phyloP scores from a whole-genome alignment of 1,140 invertebrate genomes.

The Acromyrmex heyeri region DNA sequence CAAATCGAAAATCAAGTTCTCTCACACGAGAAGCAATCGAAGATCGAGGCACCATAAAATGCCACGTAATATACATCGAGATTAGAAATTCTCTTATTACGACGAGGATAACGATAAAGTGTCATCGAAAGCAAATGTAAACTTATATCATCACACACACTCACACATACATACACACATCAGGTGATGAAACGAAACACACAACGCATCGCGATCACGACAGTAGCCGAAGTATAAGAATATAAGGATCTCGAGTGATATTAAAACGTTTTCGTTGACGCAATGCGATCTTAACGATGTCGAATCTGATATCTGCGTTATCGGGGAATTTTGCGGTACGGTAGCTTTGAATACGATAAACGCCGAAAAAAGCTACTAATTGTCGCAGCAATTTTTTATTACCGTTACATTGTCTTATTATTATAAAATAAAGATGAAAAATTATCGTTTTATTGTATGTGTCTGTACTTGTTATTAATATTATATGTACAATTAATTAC shows the following conservation, averaged over 20 bases:
- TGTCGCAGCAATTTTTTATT: conserved; percentile 14
- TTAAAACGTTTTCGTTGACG: conserved; percentile 37
- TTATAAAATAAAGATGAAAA: not conserved
- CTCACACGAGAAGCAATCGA: not conserved
- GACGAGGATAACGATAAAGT: not conserved
- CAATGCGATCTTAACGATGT: conserved; percentile 36
- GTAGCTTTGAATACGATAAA: conserved; percentile 40
- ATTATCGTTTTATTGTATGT: conserved; percentile 7
- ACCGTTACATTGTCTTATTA: not conserved
- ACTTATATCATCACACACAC: not conserved
- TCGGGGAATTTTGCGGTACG: conserved; percentile 38
- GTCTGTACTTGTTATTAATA: conserved; percentile 10
- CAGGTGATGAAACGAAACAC: conserved; percentile 26
- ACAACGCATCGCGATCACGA: conserved; percentile 36
- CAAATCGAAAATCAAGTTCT: not conserved
- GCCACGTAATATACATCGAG: conserved; percentile 12
- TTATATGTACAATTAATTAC: conserved; percentile 12
- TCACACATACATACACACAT: not conserved
- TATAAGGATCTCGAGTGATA: conserved; percentile 49
- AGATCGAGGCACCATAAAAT: not conserved
- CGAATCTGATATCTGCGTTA: conserved; percentile 40
- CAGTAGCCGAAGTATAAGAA: conserved; percentile 33
- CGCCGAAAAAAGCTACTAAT: conserved; percentile 1
- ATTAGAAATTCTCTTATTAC: conserved; percentile 34
- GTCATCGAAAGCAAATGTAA: not conserved